Percentiles rank a stretch among this genome's conserved stretches.
These are phyloP conservation scores for Hydra vulgaris DNA, from an alignment of 30 jellyfish, hydroid and myxozoan genomes.

Conservation along the genomic window DNA sequence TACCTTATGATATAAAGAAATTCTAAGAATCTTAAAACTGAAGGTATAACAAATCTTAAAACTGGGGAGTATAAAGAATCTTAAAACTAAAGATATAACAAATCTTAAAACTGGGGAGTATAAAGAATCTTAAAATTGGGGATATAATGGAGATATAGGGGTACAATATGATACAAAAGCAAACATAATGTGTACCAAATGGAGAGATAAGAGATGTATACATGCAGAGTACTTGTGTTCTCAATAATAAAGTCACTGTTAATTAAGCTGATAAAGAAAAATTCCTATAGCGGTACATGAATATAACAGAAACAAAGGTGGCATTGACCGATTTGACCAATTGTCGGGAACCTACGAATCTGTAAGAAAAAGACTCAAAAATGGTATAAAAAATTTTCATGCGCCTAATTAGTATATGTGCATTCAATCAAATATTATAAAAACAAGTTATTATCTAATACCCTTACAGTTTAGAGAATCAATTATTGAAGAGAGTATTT, in stretches of 20 bases:
- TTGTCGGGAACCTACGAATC: neutral
- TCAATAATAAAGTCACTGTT: neutral
- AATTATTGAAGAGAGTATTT: neutral
- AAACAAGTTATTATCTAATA: neutral
- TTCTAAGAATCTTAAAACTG: too few species aligned
- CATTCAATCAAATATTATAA: neutral
- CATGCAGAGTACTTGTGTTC: slow-evolving; percentile 7
- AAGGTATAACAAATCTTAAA: neutral
- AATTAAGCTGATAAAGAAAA: neutral
- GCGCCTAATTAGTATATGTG: neutral
- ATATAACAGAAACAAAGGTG: slow-evolving; percentile 1
- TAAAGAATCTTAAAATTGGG: neutral
- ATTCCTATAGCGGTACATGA: neutral
- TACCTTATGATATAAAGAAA: too few species aligned
- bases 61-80: neutral
- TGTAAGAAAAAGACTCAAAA: slow-evolving; percentile 4
- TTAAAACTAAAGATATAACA: neutral
- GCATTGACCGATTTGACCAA: neutral
- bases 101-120: too few species aligned
- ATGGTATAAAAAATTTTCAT: neutral
- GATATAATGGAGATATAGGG: neutral
- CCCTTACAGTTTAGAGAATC: neutral
- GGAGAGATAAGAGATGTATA: too few species aligned
- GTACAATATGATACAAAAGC: slow-evolving; percentile 9
- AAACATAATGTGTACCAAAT: slow-evolving; percentile 3